Evolutionary conservation across 1,140 invertebrate species (phyloP).

Genomic region (Drosophila ogumai): DNA sequence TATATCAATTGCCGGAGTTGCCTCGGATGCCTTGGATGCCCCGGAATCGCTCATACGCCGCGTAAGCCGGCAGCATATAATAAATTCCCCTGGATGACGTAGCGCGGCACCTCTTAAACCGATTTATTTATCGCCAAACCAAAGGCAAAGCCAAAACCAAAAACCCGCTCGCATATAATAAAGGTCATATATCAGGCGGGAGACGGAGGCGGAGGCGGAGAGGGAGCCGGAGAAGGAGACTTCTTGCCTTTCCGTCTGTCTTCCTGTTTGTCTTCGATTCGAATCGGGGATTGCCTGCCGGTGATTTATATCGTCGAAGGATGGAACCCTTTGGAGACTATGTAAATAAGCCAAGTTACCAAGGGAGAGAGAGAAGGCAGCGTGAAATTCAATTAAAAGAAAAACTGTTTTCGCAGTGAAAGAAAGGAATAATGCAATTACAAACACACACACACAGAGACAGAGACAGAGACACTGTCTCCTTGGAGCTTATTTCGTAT

Average conservation of each 20-base stretch:
- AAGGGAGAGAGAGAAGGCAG: not conserved
- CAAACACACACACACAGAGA: constrained; percentile 1
- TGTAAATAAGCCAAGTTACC: constrained; percentile 29
- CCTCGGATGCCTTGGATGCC: not conserved
- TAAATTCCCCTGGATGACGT: constrained; percentile 24
- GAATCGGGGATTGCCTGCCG: constrained; percentile 42
- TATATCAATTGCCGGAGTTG: constrained; percentile 65
- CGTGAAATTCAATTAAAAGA: constrained; percentile 73
- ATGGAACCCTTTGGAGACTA: constrained; percentile 42
- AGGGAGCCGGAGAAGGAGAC: not conserved
- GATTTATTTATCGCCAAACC: constrained; percentile 51
- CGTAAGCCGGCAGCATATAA: constrained; percentile 35
- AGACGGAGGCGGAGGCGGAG: not conserved
- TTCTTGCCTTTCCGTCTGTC: constrained; percentile 10
- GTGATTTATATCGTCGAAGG: constrained; percentile 42
- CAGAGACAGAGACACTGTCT: not conserved
- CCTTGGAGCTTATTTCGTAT: constrained; percentile 4
- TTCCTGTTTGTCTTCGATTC: constrained; percentile 57
- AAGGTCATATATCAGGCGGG: constrained; percentile 58
- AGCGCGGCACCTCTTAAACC: constrained; percentile 44
- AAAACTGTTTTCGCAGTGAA: constrained; percentile 46
- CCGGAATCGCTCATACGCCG: constrained; percentile 47
- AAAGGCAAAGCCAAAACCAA: constrained; percentile 11
- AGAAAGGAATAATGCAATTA: constrained; percentile 56
- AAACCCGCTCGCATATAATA: constrained; percentile 47